A percentile compares a stretch with the other conserved stretches of the same genome.
phyloP scores from a whole-genome alignment of 1,140 invertebrate genomes.

The Danaus melanippus region DNA sequence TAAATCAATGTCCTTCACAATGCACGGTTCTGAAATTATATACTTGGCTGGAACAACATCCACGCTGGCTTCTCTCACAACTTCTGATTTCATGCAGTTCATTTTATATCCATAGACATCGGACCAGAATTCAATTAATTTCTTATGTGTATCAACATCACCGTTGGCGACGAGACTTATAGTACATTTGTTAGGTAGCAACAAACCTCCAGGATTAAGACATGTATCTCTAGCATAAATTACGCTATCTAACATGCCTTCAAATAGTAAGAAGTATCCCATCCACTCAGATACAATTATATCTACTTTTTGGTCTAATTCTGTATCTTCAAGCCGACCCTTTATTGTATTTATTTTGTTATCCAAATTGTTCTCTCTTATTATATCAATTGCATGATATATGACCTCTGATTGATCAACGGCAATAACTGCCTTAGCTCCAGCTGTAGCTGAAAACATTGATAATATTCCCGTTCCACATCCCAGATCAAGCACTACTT shows the following conservation, averaged over 20 bases:
- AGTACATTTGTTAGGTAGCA: conserved; percentile 92
- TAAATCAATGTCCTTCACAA: conserved; percentile 83
- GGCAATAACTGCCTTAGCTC: conserved; percentile 91
- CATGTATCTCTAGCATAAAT: conserved; percentile 93
- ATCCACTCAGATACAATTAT: conserved; percentile 99
- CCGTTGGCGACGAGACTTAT: conserved; percentile 91
- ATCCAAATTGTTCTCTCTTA: conserved; percentile 79
- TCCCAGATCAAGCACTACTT: conserved; percentile 93
- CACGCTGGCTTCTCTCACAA: conserved; percentile 90
- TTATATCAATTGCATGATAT: conserved; percentile 86
- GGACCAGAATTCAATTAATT: conserved; percentile 91
- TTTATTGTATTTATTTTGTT: conserved; percentile 77
- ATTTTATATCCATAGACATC: conserved; percentile 98
- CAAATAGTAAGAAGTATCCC: conserved; percentile 98
- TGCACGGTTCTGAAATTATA: conserved; percentile 81
- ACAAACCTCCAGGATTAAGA: conserved; percentile 80
- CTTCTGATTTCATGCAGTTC: conserved; percentile 92
- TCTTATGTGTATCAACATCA: conserved; percentile 84
- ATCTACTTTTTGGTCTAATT: conserved; percentile 91
- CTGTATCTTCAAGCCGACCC: conserved; percentile 92
- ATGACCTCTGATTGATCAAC: conserved; percentile 93
- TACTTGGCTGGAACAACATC: conserved; percentile 85
- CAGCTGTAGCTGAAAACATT: conserved; percentile 95
- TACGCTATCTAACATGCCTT: conserved; percentile 97
- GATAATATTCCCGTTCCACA: conserved; percentile 96